Conservation (phyloP, 2,113 vertebrate species). For the Anser cygnoides region DNA sequence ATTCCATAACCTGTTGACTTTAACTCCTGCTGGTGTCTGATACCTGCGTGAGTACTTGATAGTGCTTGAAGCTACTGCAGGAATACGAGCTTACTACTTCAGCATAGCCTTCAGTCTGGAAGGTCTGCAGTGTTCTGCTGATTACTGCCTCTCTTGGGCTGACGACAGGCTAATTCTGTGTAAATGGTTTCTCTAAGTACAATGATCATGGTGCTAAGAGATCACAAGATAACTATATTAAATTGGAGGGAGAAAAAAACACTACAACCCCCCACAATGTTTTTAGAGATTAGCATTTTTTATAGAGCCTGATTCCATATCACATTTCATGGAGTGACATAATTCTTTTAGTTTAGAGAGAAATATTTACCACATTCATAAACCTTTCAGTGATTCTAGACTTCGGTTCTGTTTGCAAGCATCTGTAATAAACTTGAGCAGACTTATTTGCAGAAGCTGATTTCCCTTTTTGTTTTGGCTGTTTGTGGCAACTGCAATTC, state of each 20-base stretch:
- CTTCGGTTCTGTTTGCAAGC: not conserved
- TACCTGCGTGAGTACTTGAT: not conserved
- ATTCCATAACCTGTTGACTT: not conserved
- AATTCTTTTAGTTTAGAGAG: not conserved
- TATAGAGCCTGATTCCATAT: not conserved
- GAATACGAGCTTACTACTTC: accelerated
- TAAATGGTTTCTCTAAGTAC: not conserved
- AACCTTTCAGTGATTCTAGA: not conserved
- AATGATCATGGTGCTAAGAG: not conserved
- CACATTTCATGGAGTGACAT: accelerated
- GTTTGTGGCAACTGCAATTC: not conserved
- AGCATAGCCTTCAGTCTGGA: not conserved
- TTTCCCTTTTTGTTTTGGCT: not conserved
- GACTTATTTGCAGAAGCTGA: not conserved
- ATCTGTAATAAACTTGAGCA: not conserved
- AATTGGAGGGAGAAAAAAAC: not conserved
- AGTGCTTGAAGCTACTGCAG: not conserved
- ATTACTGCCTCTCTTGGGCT: accelerated
- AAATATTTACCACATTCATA: not conserved
- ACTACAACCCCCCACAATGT: too few relatives aligned
- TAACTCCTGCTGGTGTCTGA: not conserved
- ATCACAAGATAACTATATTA: not conserved
- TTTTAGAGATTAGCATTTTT: not conserved
- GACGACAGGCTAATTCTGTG: accelerated
- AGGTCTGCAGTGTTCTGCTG: not conserved